Base-by-base conservation (phyloP, 2,113 vertebrate species). In the Varanus salvator region DNA sequence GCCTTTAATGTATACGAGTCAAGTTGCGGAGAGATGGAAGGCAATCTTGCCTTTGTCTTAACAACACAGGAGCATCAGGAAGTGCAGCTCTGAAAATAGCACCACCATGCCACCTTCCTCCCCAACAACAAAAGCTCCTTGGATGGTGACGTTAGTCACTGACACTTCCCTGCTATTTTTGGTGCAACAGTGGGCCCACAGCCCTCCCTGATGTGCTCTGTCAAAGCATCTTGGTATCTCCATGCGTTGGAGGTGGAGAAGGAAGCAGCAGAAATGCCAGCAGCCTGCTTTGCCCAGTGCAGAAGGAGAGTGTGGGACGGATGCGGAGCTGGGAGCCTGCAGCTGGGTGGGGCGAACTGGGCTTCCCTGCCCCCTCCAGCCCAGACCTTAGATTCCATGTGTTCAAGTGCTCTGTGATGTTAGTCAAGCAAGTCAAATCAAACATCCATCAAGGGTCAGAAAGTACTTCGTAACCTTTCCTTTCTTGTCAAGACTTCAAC, bases 1-100 rank as follows among this genome's bases (percentile, higher is more conserved):
- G 85, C 54, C 74, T 92, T 78, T 86, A 1, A 27, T 71, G 23
- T 17, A 48, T 91, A 90, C 93, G 88, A 76, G n/a, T 93, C 91
- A 93, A 91, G 90, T 91, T 90, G 92, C 90, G 38, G 38, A 6
- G 2, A 83, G 38, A 44, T 44, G 38, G 38, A 89, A 87, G 12
- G 6, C 82, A 90, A 34, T 84, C 82, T 69, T 0, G 0, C 1
- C 60, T 66, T 80, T 0, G 0, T 1, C 60, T 66, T 80, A 93
- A 89, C 48, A 85, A 91, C 88, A 66, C 0, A 0, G 81, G 80
- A 87, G 85, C 54, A 84, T 90, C 80, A 60, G 80, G 87, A 89
- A 76, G 50, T 23, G 29, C 4, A 71, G 27, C 44, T 84, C 57
- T 76, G 81, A 84, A 89, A 84, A 84, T 77, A 89, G 72, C 88